Evolutionary conservation across 2,797 vertebrate genomes (phyloP).

Genomic region (Gymnothorax reevesii): DNA sequence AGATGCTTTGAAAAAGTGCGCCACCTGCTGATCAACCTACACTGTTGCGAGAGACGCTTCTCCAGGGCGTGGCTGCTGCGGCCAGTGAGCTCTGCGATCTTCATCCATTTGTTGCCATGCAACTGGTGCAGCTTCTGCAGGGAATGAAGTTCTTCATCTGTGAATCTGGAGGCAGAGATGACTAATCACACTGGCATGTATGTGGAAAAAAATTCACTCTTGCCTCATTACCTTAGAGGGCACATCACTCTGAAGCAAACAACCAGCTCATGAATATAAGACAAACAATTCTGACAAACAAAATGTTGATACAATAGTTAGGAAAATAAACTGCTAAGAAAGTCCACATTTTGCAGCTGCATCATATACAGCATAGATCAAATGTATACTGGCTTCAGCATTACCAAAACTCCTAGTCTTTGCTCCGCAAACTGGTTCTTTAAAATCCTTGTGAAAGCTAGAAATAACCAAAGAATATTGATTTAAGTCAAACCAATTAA

Average conservation of each 20-base stretch:
- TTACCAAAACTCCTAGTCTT: too few species aligned
- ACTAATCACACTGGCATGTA: neutral
- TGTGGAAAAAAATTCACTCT: neutral
- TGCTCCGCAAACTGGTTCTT: too few species aligned
- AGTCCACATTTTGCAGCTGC: too few species aligned
- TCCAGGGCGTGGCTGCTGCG: conserved; percentile 61
- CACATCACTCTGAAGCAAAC: neutral
- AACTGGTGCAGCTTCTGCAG: conserved; percentile 58
- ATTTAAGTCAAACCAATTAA: too few species aligned
- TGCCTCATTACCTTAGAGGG: neutral
- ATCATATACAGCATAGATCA: too few species aligned
- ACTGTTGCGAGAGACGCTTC: conserved; percentile 57
- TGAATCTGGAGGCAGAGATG: conserved; percentile 58
- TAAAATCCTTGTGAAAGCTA: too few species aligned
- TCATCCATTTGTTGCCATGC: conserved; percentile 68
- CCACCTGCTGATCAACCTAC: conserved; percentile 42
- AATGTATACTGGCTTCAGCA: too few species aligned
- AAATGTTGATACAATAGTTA: too few species aligned
- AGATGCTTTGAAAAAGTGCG: neutral
- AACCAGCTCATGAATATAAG: neutral
- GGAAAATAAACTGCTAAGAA: too few species aligned
- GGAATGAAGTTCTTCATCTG: conserved; percentile 51
- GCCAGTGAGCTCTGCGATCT: conserved; percentile 61
- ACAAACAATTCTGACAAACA: too few species aligned
- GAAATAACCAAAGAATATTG: too few species aligned